Evolutionary conservation across 2,113 vertebrate genomes (phyloP).

Genomic region (Tenebrosternarchus preto): DNA sequence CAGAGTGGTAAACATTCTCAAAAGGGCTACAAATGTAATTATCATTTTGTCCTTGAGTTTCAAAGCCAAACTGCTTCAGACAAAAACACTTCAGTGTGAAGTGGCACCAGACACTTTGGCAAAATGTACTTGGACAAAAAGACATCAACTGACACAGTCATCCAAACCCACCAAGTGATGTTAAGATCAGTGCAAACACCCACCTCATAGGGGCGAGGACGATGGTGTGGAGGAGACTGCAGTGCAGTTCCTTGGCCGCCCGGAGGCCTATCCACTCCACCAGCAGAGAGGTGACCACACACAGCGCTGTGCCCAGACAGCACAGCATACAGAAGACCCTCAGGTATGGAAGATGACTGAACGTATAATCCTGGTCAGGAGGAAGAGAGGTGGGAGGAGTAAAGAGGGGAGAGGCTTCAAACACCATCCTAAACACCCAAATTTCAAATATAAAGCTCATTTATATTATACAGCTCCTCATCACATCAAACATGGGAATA

Average conservation of each 20-base stretch:
- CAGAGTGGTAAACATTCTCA: not conserved
- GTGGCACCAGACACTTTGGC: too few relatives aligned
- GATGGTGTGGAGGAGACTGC: conserved; percentile 87
- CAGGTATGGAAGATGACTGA: conserved; percentile 85
- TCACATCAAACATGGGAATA: too few relatives aligned
- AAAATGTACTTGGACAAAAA: too few relatives aligned
- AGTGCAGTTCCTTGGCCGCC: conserved; percentile 90
- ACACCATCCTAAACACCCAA: too few relatives aligned
- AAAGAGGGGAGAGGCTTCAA: not conserved
- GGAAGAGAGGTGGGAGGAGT: too few relatives aligned
- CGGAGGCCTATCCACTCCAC: conserved; percentile 95
- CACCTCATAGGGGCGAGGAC: conserved; percentile 98
- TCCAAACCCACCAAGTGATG: too few relatives aligned
- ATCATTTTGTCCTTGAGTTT: not conserved
- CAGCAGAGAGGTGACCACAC: conserved; percentile 88
- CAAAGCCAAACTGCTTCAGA: too few relatives aligned
- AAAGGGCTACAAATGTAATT: not conserved
- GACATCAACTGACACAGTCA: too few relatives aligned
- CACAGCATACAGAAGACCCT: conserved; percentile 90
- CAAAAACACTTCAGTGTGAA: too few relatives aligned
- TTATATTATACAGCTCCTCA: too few relatives aligned
- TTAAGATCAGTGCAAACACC: not conserved
- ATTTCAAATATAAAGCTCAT: too few relatives aligned
- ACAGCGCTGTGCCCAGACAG: conserved; percentile 89
- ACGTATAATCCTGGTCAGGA: conserved; percentile 74